Evolutionary conservation across 2,888 invertebrate species (phyloP), one percentile per base, ranked within the genome.

Genomic region (Mamestra brassicae): DNA sequence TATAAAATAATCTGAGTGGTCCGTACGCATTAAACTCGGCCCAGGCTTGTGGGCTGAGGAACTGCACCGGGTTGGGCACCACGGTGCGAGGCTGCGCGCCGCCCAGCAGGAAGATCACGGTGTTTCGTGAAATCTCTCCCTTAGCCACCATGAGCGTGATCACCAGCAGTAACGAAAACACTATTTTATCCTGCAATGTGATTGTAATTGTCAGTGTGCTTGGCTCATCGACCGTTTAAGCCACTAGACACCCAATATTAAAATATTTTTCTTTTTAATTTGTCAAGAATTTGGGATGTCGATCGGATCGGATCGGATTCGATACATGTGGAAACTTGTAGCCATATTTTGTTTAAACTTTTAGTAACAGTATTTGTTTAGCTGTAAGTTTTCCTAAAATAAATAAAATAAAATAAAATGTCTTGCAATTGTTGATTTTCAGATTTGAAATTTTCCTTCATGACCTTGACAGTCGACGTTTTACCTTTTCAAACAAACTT

Each of bases 401-500:
- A 26, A 26, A 26, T 26, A 26, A 26, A 26, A 26, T 26, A 26
- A 26, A 26, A 26, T 47, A 2, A 10, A 17, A 17, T 17, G 6
- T 7, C 17, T 15, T 52, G 52, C 17, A 52, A 17, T 17, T 17
- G 7, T 17, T 52, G 17, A 17, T 34, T 42, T 52, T 0, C 13
- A n/a, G 52, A 50, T 60, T 73, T 38, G 3, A 0, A 36, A 13
- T 71, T 50, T 52, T 60, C 8, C 15, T 42, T 52, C n/a, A 52
- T 11, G 6, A 73, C 13, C n/a, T 34, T 50, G 13, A 26, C 15
- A 15, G 13, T 42, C 13, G 8, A 26, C 45, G 3, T 47, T 60
- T 58, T 76, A 98, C 98, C 97, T 99, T 98, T 93, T 99, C 99
- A 94, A 99, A 99, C 58, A 99, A 96, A 90, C 99, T 99, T 88